These are phyloP conservation scores for Diachrysia chrysitis DNA, from an alignment of 2,888 invertebrate genomes.

Conservation along the genomic window DNA sequence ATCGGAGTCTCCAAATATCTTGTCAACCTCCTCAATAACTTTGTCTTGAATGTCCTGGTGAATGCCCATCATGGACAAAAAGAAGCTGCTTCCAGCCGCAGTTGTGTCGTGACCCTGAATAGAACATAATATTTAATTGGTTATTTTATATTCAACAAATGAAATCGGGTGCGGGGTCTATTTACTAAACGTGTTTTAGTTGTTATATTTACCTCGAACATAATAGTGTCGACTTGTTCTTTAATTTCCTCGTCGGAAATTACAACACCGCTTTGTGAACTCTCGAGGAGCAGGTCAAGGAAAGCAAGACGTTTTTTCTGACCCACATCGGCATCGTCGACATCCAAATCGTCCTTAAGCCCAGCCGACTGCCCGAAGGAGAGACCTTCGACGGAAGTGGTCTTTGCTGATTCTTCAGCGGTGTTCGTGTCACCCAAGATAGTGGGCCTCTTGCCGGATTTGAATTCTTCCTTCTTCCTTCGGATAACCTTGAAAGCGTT, in stretches of 20 bases:
- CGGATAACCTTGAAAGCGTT: slow-evolving; percentile 88
- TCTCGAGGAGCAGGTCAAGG: slow-evolving; percentile 95
- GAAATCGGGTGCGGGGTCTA: slow-evolving; percentile 1
- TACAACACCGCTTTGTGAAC: slow-evolving; percentile 92
- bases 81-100: slow-evolving; percentile 94
- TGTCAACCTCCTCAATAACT: slow-evolving; percentile 92
- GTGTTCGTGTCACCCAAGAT: slow-evolving; percentile 68
- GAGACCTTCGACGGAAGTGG: slow-evolving; percentile 90
- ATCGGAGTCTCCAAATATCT: slow-evolving; percentile 93
- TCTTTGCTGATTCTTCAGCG: slow-evolving; percentile 67
- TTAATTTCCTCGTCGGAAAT: slow-evolving; percentile 94
- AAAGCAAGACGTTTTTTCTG: slow-evolving; percentile 96
- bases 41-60: slow-evolving; percentile 93
- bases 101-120: slow-evolving; percentile 94
- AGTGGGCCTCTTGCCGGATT: slow-evolving; percentile 89
- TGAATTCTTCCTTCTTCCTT: slow-evolving; percentile 93
- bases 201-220: slow-evolving; percentile 92
- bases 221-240: slow-evolving; percentile 95
- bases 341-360: slow-evolving; percentile 94
- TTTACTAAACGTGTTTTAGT: slow-evolving; percentile 9
- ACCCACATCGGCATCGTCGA: slow-evolving; percentile 93
- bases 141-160: slow-evolving; percentile 28
- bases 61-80: slow-evolving; percentile 93
- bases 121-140: slow-evolving; percentile 27
- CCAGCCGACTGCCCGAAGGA: slow-evolving; percentile 93